Conservation (phyloP, 2,113 vertebrate genomes). For the Seriola rivoliana region DNA sequence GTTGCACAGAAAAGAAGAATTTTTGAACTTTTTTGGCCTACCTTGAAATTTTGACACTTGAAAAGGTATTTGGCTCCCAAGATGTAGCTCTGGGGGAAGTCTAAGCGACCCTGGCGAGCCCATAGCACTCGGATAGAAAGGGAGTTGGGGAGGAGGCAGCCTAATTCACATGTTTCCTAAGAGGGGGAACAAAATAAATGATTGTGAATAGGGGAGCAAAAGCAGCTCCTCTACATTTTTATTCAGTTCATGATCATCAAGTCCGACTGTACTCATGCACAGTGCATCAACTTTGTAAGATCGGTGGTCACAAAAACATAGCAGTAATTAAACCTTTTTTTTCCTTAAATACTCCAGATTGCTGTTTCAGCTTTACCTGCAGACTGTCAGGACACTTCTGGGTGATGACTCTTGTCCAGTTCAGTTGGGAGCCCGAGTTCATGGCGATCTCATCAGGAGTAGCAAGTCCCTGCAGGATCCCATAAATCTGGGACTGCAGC, state of each 20-base stretch:
- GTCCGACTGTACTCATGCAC: not conserved
- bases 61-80: constrained; percentile 82
- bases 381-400: constrained; percentile 68
- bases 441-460: constrained; percentile 79
- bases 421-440: constrained; percentile 72
- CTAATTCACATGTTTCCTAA: constrained; percentile 76
- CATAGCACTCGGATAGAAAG: constrained; percentile 81
- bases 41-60: constrained; percentile 78
- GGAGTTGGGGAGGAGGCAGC: constrained; percentile 79
- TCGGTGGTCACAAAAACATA: not conserved
- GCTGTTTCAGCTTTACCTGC: constrained; percentile 55
- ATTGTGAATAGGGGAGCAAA: not conserved
- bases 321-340: not conserved
- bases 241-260: not conserved
- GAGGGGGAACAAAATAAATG: not conserved
- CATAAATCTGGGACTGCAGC: constrained; percentile 76
- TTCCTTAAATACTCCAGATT: not conserved
- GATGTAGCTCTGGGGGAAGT: constrained; percentile 81
- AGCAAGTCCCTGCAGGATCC: constrained; percentile 66
- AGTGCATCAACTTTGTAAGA: not conserved
- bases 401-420: constrained; percentile 75
- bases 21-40: constrained; percentile 17
- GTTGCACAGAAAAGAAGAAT: not conserved
- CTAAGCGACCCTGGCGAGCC: constrained; percentile 79
- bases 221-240: not conserved